phyloP scores from a whole-genome alignment of 2,797 vertebrate genomes.

The Podargus strigoides region DNA sequence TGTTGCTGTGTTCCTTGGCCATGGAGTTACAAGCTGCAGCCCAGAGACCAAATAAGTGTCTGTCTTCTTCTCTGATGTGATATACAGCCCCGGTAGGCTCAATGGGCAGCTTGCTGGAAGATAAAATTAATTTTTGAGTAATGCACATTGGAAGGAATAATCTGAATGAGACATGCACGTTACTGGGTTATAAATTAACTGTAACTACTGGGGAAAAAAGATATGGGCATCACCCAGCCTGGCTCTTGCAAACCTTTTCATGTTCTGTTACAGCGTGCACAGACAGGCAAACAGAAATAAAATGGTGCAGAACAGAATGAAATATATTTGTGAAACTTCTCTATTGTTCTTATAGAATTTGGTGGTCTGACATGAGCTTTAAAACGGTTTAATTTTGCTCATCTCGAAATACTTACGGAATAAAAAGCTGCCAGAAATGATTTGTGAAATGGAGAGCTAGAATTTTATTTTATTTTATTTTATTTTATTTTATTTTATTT shows the following conservation, averaged over 20 bases:
- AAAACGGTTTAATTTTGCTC: not conserved
- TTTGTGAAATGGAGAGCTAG: not conserved
- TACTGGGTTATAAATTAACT: slow-evolving; percentile 55
- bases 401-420: not conserved
- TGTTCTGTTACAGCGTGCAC: not conserved
- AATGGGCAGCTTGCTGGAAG: slow-evolving; percentile 35
- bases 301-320: not conserved
- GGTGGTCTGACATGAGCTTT: not conserved
- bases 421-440: not conserved
- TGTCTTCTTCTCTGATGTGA: not conserved
- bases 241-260: not conserved
- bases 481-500: no score
- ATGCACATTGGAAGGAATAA: slow-evolving; percentile 49
- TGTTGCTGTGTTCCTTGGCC: not conserved
- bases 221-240: not conserved
- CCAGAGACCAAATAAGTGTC: slow-evolving; percentile 23
- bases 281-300: not conserved
- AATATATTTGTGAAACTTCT: not conserved
- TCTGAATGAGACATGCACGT: slow-evolving; percentile 29
- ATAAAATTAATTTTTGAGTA: slow-evolving; percentile 68
- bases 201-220: slow-evolving; percentile 33
- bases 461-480: not conserved
- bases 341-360: not conserved
- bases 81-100: slow-evolving; percentile 2
- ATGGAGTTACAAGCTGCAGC: not conserved